Evolutionary conservation across 2,113 vertebrate species (phyloP), one percentile per base, ranked within the genome.

Genomic region (Periophthalmus modestus): DNA sequence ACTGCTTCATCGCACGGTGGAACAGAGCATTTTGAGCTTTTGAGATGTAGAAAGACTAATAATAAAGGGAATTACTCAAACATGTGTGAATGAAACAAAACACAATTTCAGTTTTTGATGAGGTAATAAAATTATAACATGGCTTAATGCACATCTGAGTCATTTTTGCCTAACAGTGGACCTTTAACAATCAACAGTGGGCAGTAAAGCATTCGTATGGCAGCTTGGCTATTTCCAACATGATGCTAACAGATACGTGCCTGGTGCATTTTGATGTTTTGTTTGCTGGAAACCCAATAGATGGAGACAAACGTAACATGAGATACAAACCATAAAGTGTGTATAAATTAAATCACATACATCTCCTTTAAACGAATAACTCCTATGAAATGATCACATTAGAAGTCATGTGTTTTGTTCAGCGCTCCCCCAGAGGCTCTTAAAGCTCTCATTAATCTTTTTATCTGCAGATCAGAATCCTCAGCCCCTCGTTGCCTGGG

Each of bases 391-490:
- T 62, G 28, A 18, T 18, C 6, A 62, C 10, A 14, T 28, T 21
- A 62, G 59, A 62, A 18, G 59, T 62, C 1, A 10, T 61, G 58
- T 62, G 59, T 62, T 62, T 62, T 62, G 59, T 62, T 62, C 59
- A 62, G 28, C 7, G 15, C 28, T 62, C 28, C 59, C 58, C 59
- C 28, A 34, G 28, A 34, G 59, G 28, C 15, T 62, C 59, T 62
- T 34, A 62, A 62, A 62, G 59, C 59, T 34, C 24, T 62, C 59
- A 62, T 62, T 62, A 62, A 62, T 62, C 59, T 62, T 62, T 57
- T 62, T 62, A 62, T 62, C 59, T 33, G 24, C 59, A 18, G 28
- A 62, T 62, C 59, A 34, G 28, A 62, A 62, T 62, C 59, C 28
- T 24, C 59, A 4, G 59, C 59, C 24, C 59, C 59, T 62, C 6